These are phyloP conservation scores for Drosophila willistoni DNA, from an alignment of 1,140 invertebrate genomes.

Conservation along the genomic window DNA sequence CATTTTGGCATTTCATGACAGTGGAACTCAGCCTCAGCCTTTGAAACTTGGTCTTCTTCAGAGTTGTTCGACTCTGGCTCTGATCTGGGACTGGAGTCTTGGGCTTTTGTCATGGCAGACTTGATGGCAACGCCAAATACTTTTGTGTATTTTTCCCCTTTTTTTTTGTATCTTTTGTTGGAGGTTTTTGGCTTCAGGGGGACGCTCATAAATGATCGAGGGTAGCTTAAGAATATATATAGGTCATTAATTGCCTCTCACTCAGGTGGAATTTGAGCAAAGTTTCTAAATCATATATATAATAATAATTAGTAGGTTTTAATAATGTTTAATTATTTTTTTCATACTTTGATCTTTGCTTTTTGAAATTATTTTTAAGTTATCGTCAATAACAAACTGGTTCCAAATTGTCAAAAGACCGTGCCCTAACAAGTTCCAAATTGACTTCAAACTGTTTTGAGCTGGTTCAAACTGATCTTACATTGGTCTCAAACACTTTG, in stretches of 20 bases:
- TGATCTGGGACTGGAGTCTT: conserved; percentile 23
- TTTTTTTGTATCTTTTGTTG: conserved; percentile 8
- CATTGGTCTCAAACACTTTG: not conserved
- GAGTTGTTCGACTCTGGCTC: conserved; percentile 14
- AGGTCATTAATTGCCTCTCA: too few species aligned
- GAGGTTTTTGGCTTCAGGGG: conserved; percentile 40
- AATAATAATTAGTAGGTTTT: too few species aligned
- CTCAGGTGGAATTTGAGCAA: too few species aligned
- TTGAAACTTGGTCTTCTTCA: conserved; percentile 26
- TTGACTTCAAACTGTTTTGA: not conserved
- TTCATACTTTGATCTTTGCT: too few species aligned
- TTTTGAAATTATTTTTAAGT: too few species aligned
- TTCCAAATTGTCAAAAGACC: not conserved
- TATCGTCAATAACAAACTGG: not conserved
- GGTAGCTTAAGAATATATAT: conserved; percentile 22
- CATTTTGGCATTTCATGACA: conserved; percentile 78
- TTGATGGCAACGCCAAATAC: conserved; percentile 78
- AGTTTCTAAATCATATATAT: too few species aligned
- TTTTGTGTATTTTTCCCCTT: conserved; percentile 53
- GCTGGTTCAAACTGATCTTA: conserved; percentile 1
- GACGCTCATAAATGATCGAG: conserved; percentile 62
- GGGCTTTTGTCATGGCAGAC: conserved; percentile 77
- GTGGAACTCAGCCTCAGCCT: conserved; percentile 48
- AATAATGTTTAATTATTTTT: too few species aligned
- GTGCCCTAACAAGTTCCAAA: not conserved